phyloP scores from a whole-genome alignment of 2,888 invertebrate genomes.

The Blastobasis adustella region DNA sequence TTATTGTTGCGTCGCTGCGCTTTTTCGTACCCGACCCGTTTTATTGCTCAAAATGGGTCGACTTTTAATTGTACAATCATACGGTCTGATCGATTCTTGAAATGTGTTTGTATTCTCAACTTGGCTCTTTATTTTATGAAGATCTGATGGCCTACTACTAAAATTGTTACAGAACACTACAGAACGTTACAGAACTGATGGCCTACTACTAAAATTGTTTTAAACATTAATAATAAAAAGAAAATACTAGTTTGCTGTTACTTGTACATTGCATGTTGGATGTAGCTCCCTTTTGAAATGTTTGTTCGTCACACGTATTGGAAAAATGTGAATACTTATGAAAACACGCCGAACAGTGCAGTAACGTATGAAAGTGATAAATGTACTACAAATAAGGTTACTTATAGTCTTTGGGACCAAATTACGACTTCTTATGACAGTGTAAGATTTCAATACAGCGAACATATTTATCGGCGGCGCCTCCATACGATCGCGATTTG shows the following conservation, averaged over 20 bases:
- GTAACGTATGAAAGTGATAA: conserved; percentile 23
- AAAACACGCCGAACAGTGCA: too few relatives aligned
- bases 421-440: conserved; percentile 59
- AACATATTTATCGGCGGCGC: conserved; percentile 61
- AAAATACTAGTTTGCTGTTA: background rate
- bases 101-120: too few relatives aligned
- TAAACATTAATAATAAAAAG: too few relatives aligned
- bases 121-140: too few relatives aligned
- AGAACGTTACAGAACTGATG: too few relatives aligned
- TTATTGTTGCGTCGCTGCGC: conserved; percentile 15
- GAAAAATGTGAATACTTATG: too few relatives aligned
- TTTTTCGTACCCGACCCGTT: conserved; percentile 1
- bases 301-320: background rate
- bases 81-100: background rate
- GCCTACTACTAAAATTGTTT: too few relatives aligned
- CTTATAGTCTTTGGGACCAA: conserved; percentile 44
- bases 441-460: conserved; percentile 65
- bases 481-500: conserved; percentile 61
- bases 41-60: conserved; percentile 1
- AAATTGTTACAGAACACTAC: too few relatives aligned
- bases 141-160: too few relatives aligned
- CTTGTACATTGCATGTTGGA: background rate
- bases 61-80: background rate
- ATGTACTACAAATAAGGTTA: conserved; percentile 44
- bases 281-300: background rate